phyloP scores from a whole-genome alignment of 1,140 invertebrate species.

The Drosophila sp. region DNA sequence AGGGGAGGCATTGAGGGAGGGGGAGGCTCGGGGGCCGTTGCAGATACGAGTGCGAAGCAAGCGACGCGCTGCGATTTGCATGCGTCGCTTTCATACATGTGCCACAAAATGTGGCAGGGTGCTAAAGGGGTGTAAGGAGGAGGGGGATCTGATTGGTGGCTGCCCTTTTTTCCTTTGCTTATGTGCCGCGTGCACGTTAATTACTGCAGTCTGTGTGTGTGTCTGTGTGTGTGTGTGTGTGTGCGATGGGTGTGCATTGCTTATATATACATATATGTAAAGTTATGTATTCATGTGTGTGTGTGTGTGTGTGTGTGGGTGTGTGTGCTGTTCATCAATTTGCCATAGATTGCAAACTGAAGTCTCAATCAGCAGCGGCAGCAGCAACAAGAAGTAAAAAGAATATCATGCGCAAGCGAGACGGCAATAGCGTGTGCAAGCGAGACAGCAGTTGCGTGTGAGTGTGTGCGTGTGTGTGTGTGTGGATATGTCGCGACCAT shows the following conservation, averaged over 20 bases:
- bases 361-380: slow-evolving; percentile 69
- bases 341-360: slow-evolving; percentile 76
- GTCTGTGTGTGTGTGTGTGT: slow-evolving; percentile 12
- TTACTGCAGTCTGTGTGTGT: slow-evolving; percentile 62
- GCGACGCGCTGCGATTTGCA: slow-evolving; percentile 70
- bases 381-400: slow-evolving; percentile 25
- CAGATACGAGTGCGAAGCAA: slow-evolving; percentile 41
- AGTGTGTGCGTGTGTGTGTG: slow-evolving; percentile 54
- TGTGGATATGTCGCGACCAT: slow-evolving; percentile 70
- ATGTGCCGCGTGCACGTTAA: slow-evolving; percentile 80
- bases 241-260: slow-evolving; percentile 32
- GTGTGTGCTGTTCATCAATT: slow-evolving; percentile 74
- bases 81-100: slow-evolving; percentile 56
- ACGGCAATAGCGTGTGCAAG: slow-evolving; percentile 19
- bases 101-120: neutral
- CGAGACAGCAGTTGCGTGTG: neutral
- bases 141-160: slow-evolving; percentile 15
- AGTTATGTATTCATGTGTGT: slow-evolving; percentile 18
- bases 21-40: slow-evolving; percentile 18
- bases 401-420: slow-evolving; percentile 18
- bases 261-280: slow-evolving; percentile 11
- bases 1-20: neutral
- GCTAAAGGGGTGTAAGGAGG: neutral
- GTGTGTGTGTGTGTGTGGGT: slow-evolving; percentile 28
- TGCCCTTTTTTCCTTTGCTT: slow-evolving; percentile 61